Evolutionary conservation across 2,113 vertebrate genomes (phyloP).

Genomic region (Oncorhynchus tshawytscha): DNA sequence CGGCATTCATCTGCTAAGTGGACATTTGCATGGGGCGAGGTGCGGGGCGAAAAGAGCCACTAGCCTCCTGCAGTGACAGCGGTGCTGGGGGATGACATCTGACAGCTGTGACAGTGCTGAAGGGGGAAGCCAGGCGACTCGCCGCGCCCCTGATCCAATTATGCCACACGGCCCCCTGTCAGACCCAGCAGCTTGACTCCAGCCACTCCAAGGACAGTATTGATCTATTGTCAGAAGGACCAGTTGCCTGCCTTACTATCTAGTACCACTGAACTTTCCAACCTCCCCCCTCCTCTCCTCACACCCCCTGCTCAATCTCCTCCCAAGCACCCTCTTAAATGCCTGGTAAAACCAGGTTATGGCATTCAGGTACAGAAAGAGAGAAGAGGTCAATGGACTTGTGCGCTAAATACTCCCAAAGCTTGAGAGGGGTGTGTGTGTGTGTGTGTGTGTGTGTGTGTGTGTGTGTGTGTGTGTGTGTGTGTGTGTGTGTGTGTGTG

Average conservation of each 20-base stretch:
- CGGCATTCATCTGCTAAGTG: conserved; percentile 97
- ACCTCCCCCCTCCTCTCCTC: conserved; percentile 38
- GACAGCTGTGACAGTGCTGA: conserved; percentile 98
- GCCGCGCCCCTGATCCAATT: conserved; percentile 97
- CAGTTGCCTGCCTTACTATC: conserved; percentile 86
- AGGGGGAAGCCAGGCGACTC: conserved; percentile 87
- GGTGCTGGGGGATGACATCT: conserved; percentile 95
- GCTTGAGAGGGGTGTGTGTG: conserved; percentile 7
- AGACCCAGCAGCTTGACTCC: conserved; percentile 95
- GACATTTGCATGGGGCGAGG: conserved; percentile 95
- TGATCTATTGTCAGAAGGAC: conserved; percentile 98
- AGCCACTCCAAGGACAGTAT: conserved; percentile 93
- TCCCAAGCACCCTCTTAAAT: conserved; percentile 79
- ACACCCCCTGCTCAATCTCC: conserved; percentile 29
- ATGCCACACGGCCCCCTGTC: conserved; percentile 95
- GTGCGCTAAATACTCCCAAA: conserved; percentile 72
- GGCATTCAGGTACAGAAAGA: conserved; percentile 75
- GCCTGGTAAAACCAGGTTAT: conserved; percentile 78
- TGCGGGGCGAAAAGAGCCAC: conserved; percentile 68
- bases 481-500: too few species aligned
- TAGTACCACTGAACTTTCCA: conserved; percentile 79
- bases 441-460: conserved; percentile 1
- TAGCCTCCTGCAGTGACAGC: conserved; percentile 96
- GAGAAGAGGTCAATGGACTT: conserved; percentile 76
- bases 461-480: not conserved